phyloP scores from a whole-genome alignment of 2,113 vertebrate species.

The Arvicanthis niloticus region DNA sequence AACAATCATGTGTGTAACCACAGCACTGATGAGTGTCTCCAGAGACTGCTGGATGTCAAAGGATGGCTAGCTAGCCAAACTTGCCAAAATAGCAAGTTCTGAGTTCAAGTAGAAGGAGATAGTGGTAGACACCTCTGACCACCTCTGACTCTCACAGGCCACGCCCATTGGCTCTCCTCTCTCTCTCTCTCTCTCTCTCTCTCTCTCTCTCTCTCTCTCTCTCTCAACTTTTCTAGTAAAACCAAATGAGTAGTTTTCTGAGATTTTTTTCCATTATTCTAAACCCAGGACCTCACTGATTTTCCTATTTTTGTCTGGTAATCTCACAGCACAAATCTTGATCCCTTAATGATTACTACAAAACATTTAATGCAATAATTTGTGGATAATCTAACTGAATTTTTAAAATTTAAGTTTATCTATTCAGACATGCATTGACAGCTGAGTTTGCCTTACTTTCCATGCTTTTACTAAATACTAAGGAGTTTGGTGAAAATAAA shows the following conservation, averaged over 20 bases:
- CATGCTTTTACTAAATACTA: background rate
- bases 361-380: background rate
- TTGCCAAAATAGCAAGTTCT: background rate
- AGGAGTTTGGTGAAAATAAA: background rate
- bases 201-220: too few species aligned
- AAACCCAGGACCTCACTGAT: rapidly evolving
- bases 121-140: background rate
- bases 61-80: background rate
- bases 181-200: too few species aligned
- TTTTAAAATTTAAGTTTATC: background rate
- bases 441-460: background rate
- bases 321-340: background rate
- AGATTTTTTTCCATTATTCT: background rate
- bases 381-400: background rate
- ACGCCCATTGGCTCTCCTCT: too few species aligned
- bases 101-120: background rate
- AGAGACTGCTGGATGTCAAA: too few species aligned
- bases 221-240: background rate
- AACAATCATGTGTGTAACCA: background rate
- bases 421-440: background rate
- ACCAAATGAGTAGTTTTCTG: background rate
- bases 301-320: background rate
- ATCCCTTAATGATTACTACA: background rate
- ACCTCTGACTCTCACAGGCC: too few species aligned
- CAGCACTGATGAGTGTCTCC: background rate